phyloP scores from a whole-genome alignment of 2,888 invertebrate genomes.

The Hypolimnas misippus region DNA sequence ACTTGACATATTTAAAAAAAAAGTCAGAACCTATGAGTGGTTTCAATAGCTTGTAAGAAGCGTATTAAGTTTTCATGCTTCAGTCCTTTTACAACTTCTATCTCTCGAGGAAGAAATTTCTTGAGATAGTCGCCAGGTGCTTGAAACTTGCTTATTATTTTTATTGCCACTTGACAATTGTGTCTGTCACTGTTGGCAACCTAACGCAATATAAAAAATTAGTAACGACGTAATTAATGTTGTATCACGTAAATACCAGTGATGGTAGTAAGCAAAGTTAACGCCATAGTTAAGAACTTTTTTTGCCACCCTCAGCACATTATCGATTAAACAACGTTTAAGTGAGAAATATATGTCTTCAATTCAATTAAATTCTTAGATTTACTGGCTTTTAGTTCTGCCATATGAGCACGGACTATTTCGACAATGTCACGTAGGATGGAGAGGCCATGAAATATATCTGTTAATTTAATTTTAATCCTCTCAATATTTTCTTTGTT shows the following conservation, averaged over 20 bases:
- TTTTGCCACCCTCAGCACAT: too few relatives aligned
- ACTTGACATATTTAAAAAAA: constrained; percentile 28
- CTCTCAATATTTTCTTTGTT: too few relatives aligned
- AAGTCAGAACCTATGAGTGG: constrained; percentile 87
- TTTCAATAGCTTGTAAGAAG: constrained; percentile 93
- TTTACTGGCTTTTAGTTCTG: too few relatives aligned
- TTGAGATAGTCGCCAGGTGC: constrained; percentile 91
- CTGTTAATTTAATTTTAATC: too few relatives aligned
- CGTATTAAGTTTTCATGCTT: constrained; percentile 91
- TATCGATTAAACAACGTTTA: too few relatives aligned
- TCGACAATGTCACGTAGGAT: too few relatives aligned
- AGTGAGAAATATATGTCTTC: too few relatives aligned
- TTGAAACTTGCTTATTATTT: constrained; percentile 92
- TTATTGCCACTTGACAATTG: constrained; percentile 90
- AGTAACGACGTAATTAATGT: neutral
- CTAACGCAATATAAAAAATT: constrained; percentile 57
- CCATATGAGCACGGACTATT: too few relatives aligned
- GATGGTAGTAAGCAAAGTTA: too few relatives aligned
- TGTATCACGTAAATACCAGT: neutral
- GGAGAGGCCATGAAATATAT: too few relatives aligned
- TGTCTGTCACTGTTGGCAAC: constrained; percentile 90
- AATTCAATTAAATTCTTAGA: too few relatives aligned
- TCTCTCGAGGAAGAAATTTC: constrained; percentile 92
- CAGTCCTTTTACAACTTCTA: constrained; percentile 91
- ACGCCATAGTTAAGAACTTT: too few relatives aligned